These are phyloP conservation scores for Catocala sponsa DNA, from an alignment of 2,888 invertebrate species.

Conservation along the genomic window DNA sequence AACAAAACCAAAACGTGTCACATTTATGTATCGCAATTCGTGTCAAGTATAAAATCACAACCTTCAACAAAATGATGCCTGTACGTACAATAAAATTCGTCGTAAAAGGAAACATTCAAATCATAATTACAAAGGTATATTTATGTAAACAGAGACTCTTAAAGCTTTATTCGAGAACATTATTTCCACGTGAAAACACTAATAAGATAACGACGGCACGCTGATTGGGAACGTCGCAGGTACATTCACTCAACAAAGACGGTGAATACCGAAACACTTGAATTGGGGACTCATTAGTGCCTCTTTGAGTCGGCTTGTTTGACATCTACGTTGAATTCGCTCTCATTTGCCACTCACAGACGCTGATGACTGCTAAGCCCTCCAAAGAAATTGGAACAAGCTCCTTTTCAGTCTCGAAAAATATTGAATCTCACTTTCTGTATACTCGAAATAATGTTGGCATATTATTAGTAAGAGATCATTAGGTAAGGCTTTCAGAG, in stretches of 20 bases:
- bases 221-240: conserved; percentile 47
- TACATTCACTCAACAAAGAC: conserved; percentile 45
- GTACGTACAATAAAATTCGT: too few species aligned
- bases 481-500: conserved; percentile 27
- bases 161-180: conserved; percentile 15
- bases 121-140: neutral
- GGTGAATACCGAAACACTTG: conserved; percentile 58
- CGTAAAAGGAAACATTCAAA: too few species aligned
- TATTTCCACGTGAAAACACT: conserved; percentile 34
- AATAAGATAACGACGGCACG: conserved; percentile 42
- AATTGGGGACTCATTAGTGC: conserved; percentile 64
- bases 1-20: too few species aligned
- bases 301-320: conserved; percentile 66
- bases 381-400: conserved; percentile 57
- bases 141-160: neutral
- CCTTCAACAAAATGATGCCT: too few species aligned
- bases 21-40: too few species aligned
- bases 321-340: conserved; percentile 63
- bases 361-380: conserved; percentile 57
- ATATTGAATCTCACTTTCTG: conserved; percentile 40
- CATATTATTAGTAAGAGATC: conserved; percentile 37
- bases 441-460: conserved; percentile 45
- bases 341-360: conserved; percentile 64
- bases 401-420: conserved; percentile 45
- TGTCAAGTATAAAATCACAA: too few species aligned